Evolutionary conservation across 2,113 vertebrate genomes (phyloP), one percentile per base, ranked within the genome.

Genomic region (Scophthalmus maximus): DNA sequence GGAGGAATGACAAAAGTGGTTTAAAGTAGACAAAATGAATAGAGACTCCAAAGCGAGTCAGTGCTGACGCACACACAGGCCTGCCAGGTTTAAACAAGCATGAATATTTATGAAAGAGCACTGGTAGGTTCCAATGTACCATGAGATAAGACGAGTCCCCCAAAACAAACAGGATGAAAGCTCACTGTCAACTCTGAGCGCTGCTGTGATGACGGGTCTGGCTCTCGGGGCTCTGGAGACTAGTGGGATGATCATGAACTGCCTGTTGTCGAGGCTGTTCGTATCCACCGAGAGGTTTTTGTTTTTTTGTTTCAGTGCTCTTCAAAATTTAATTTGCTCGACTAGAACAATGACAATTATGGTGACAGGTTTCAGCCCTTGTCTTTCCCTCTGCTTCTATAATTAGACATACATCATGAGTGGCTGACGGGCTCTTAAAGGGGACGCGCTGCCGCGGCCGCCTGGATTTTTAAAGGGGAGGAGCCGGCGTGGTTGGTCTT

Each of bases 391-490:
- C 68, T 76, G 71, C 68, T 89, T 79, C 91, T 91, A 92, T 92
- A 92, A 91, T 92, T 92, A 93, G 92, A 87, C 68, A 32, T 51
- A 60, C 64, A 83, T 86, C 73, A 74, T 55, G 72, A 70, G 23
- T 65, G 85, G 64, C 70, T 61, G 44, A 23, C 68, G 68, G 34
- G 26, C 64, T 90, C 83, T 92, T 92, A 92, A 93, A 92, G 92
- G 88, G 84, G 67, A 88, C 83, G 86, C 73, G 18, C 17, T 47
- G 46, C 32, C 0, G 1, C n/a, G 17, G 30, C 52, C 30, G 63
- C 23, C 17, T 65, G 14, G 25, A 5, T 22, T 66, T 79, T 79
- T 46, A 81, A 84, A 87, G 74, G 77, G 59, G 66, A 60, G 59
- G 49, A 36, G 36, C 23, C n/a, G 10, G 59, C 47, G 49, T 46